phyloP scores from a whole-genome alignment of 2,113 vertebrate species.

The Chaetodon auriga region DNA sequence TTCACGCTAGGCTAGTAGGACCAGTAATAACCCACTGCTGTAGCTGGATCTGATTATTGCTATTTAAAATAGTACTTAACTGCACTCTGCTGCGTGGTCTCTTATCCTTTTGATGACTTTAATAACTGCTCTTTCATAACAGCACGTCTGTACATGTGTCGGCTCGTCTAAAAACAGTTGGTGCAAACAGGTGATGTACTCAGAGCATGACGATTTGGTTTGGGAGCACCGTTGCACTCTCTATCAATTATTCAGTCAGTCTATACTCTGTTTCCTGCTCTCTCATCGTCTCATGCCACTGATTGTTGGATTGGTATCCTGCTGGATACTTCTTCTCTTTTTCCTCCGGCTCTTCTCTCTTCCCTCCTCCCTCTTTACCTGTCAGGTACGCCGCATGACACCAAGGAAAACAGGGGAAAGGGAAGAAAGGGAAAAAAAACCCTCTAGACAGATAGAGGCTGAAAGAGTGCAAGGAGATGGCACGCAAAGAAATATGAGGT shows the following conservation, averaged over 20 bases:
- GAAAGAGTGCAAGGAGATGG: constrained; percentile 38
- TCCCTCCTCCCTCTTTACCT: constrained; percentile 46
- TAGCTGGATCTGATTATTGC: constrained; percentile 16
- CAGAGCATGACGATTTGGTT: constrained; percentile 63
- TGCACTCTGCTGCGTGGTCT: constrained; percentile 17
- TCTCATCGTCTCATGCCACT: constrained; percentile 66
- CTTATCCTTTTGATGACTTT: constrained; percentile 43
- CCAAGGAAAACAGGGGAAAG: constrained; percentile 26
- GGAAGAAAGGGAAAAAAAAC: neutral
- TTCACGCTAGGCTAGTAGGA: constrained; percentile 24
- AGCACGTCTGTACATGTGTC: constrained; percentile 51
- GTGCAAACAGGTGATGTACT: constrained; percentile 68
- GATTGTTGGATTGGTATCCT: constrained; percentile 64
- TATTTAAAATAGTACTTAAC: constrained; percentile 34
- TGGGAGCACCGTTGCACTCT: constrained; percentile 58
- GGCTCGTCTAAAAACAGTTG: constrained; percentile 57
- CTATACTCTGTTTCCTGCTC: constrained; percentile 47
- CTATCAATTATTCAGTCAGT: constrained; percentile 77
- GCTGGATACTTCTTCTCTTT: constrained; percentile 23
- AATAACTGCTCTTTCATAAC: constrained; percentile 54
- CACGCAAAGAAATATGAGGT: constrained; percentile 53
- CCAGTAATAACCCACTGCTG: constrained; percentile 26
- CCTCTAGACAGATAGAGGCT: constrained; percentile 43
- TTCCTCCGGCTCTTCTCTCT: neutral
- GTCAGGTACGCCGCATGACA: constrained; percentile 58